A percentile compares a stretch with the other conserved stretches of the same genome.
These are phyloP conservation scores for Aphelocoma coerulescens DNA, from an alignment of 2,113 vertebrate genomes.

Conservation along the genomic window DNA sequence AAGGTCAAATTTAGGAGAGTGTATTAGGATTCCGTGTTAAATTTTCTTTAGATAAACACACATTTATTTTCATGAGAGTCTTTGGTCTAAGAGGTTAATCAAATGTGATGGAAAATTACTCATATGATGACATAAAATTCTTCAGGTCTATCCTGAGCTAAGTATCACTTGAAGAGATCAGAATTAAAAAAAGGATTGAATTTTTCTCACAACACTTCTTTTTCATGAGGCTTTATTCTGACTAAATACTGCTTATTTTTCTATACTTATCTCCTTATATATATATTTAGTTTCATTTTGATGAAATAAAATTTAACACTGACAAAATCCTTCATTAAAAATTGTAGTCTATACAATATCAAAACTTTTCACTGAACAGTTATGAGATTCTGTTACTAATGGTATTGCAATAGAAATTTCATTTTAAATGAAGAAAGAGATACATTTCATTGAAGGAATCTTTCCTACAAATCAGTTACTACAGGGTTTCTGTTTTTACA, in stretches of 20 bases:
- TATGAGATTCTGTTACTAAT: neutral
- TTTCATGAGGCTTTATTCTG: neutral
- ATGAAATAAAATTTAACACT: neutral
- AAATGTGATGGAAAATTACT: neutral
- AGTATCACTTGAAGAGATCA: neutral
- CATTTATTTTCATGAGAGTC: neutral
- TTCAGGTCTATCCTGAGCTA: neutral
- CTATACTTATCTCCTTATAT: neutral
- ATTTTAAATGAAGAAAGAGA: neutral
- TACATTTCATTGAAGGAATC: neutral
- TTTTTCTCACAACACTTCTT: neutral
- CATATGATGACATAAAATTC: neutral
- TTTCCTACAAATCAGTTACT: conserved; percentile 36
- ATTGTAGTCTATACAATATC: neutral
- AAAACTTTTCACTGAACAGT: neutral
- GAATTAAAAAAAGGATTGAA: neutral
- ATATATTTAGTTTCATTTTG: neutral
- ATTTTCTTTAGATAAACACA: neutral
- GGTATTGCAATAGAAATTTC: neutral
- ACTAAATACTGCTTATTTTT: neutral
- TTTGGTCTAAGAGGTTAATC: neutral
- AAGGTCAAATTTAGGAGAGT: neutral
- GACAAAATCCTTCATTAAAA: neutral
- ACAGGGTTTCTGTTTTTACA: conserved; percentile 17
- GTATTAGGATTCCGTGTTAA: neutral